Evolutionary conservation across 1,140 invertebrate species (phyloP).

Genomic region (Lasaia peninsularis): DNA sequence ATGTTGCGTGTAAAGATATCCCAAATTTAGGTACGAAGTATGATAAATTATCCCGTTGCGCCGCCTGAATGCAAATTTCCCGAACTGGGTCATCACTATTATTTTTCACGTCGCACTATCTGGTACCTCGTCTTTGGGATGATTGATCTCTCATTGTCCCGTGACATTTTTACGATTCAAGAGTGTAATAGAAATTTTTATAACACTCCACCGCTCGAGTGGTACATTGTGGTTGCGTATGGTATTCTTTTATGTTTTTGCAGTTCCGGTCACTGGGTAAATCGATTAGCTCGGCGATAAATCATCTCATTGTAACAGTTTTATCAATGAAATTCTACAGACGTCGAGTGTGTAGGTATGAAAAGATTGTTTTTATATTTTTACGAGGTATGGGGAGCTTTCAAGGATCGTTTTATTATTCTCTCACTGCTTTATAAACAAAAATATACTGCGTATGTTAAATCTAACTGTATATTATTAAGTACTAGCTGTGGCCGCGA

Average conservation of each 20-base stretch:
- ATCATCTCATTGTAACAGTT: slow-evolving; percentile 26
- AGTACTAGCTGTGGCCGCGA: no score
- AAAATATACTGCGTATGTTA: no score
- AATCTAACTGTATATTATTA: no score
- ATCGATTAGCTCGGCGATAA: slow-evolving; percentile 40
- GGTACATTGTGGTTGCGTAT: slow-evolving; percentile 39
- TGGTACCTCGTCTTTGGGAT: slow-evolving; percentile 48
- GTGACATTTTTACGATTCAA: slow-evolving; percentile 65
- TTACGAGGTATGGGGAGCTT: neutral
- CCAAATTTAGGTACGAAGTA: slow-evolving; percentile 57
- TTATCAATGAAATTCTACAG: slow-evolving; percentile 1
- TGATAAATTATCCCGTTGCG: slow-evolving; percentile 61
- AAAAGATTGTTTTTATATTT: slow-evolving; percentile 1
- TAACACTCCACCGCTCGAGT: slow-evolving; percentile 37
- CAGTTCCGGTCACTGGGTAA: slow-evolving; percentile 62
- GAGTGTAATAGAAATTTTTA: slow-evolving; percentile 57
- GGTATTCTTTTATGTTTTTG: slow-evolving; percentile 43
- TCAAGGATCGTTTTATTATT: neutral
- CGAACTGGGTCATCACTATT: slow-evolving; percentile 67
- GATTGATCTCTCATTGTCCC: slow-evolving; percentile 71
- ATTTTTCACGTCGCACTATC: slow-evolving; percentile 63
- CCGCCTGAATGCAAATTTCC: slow-evolving; percentile 68
- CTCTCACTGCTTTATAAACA: neutral
- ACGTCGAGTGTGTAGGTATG: neutral
- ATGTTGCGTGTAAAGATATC: slow-evolving; percentile 28